Conservation (phyloP, 2,888 invertebrate species). For the Cabera pusaria region DNA sequence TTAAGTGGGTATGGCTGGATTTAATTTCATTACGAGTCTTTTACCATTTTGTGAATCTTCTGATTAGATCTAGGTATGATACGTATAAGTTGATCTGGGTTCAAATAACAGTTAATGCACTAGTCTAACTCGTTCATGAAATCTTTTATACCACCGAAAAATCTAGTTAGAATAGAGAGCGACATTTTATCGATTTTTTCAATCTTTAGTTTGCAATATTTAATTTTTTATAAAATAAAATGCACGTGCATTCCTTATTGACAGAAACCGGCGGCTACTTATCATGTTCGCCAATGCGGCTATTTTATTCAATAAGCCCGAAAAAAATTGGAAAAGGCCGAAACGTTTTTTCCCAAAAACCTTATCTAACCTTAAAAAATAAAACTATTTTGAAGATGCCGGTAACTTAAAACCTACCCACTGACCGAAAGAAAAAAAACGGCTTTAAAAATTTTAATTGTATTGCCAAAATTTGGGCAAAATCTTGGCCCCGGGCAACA, state of each 20-base stretch:
- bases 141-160: no score
- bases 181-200: no score
- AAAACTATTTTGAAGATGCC: slow-evolving; percentile 45
- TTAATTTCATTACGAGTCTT: no score
- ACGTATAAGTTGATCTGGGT: no score
- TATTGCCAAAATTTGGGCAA: slow-evolving; percentile 68
- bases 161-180: no score
- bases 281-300: slow-evolving; percentile 45
- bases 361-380: slow-evolving; percentile 55
- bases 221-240: neutral
- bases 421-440: slow-evolving; percentile 70
- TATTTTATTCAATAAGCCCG: slow-evolving; percentile 34
- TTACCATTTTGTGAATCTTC: no score
- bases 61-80: no score
- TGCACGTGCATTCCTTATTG: slow-evolving; percentile 39
- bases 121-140: no score
- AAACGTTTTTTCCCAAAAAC: slow-evolving; percentile 42
- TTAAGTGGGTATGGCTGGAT: no score
- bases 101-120: no score
- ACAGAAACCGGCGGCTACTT: slow-evolving; percentile 48
- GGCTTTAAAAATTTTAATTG: slow-evolving; percentile 66
- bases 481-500: slow-evolving; percentile 65
- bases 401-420: slow-evolving; percentile 68
- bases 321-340: slow-evolving; percentile 46
- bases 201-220: no score